Conservation (phyloP, 2,113 vertebrate species). For the Python bivittatus region DNA sequence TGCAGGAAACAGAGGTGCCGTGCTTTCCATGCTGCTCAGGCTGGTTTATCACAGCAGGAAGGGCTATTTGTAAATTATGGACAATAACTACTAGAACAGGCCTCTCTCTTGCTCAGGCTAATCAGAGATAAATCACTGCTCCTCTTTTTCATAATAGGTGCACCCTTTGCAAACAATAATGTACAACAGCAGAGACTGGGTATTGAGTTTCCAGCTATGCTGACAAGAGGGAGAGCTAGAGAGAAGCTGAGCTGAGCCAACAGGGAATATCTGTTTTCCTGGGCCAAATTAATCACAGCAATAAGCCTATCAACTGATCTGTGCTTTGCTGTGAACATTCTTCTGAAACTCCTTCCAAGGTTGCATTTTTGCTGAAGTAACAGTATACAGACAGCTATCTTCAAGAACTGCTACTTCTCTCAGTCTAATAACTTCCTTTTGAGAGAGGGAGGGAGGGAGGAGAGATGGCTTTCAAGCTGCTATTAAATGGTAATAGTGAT, state of each 20-base stretch:
- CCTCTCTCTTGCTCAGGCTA: not conserved
- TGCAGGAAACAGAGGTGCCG: not conserved
- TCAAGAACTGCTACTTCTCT: not conserved
- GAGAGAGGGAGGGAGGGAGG: not conserved
- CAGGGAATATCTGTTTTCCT: slow-evolving; percentile 3
- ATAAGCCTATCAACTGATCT: not conserved
- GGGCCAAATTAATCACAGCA: not conserved
- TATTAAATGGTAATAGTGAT: not conserved
- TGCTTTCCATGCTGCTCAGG: not conserved
- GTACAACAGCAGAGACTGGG: not conserved
- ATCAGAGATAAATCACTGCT: slow-evolving; percentile 22
- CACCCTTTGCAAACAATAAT: not conserved
- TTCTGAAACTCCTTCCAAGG: not conserved
- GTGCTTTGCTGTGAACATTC: not conserved
- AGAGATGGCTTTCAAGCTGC: not conserved
- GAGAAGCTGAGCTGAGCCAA: not conserved
- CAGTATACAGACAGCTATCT: fast-evolving
- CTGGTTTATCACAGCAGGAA: not conserved
- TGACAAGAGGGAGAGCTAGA: not conserved
- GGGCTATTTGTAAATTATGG: slow-evolving; percentile 19
- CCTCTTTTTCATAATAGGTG: not conserved
- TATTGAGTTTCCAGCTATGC: not conserved
- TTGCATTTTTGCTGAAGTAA: not conserved
- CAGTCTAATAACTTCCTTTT: not conserved
- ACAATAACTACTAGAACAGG: not conserved